A percentile compares a stretch with the other conserved stretches of the same genome.
Conservation (phyloP, 2,113 vertebrate genomes). For the Melospiza georgiana region DNA sequence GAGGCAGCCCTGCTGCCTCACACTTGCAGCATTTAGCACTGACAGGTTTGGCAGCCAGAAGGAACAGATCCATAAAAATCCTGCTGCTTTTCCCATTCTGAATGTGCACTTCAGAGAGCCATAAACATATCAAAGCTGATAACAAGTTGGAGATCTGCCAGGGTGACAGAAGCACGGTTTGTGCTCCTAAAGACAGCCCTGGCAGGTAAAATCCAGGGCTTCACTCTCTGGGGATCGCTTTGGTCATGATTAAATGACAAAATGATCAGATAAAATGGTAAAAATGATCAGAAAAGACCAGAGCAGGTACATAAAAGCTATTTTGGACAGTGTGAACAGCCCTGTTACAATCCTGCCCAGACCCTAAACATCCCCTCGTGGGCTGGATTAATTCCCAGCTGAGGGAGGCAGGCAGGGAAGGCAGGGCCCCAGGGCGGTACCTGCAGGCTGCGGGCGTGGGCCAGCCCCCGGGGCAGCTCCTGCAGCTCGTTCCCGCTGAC, state of each 20-base stretch:
- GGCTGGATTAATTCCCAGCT: rapidly evolving
- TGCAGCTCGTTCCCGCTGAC: slow-evolving; percentile 83
- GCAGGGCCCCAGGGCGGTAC: slow-evolving; percentile 25
- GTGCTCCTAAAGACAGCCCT: not conserved
- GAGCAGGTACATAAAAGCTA: not conserved
- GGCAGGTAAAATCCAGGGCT: not conserved
- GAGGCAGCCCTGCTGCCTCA: not conserved
- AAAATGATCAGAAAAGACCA: not conserved
- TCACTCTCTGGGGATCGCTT: not conserved
- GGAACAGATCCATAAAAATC: not conserved
- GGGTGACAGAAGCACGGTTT: not conserved
- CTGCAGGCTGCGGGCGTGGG: slow-evolving; percentile 83
- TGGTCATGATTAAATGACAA: not conserved
- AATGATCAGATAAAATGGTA: not conserved
- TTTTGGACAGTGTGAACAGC: not conserved
- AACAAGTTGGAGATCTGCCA: not conserved
- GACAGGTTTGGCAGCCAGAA: slow-evolving; percentile 3
- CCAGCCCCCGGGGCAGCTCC: slow-evolving; percentile 81
- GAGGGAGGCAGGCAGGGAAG: not conserved
- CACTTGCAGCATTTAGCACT: not conserved
- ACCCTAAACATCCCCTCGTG: not conserved
- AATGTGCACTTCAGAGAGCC: not conserved
- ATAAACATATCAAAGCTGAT: not conserved
- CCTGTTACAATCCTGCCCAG: not conserved
- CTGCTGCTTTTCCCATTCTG: not conserved